Conservation (phyloP, 2,888 invertebrate genomes). For the Hirudinaria manillensis region DNA sequence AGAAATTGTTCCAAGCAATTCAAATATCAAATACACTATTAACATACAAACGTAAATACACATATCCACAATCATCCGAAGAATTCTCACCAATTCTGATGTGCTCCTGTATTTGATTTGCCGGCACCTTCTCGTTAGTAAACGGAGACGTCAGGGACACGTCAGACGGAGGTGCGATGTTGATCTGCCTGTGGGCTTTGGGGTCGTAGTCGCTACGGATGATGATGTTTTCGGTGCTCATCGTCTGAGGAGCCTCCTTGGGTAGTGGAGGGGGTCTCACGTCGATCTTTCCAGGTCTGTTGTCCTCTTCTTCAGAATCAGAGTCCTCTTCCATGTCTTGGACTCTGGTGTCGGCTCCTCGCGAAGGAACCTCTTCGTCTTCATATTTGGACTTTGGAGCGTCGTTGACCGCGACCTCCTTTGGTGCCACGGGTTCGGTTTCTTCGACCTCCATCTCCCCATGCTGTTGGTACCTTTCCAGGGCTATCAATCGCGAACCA, state of each 20-base stretch:
- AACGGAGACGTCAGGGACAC: conserved; percentile 87
- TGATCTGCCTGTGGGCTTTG: conserved; percentile 56
- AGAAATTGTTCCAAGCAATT: not conserved
- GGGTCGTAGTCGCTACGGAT: conserved; percentile 95
- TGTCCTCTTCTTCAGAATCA: conserved; percentile 43
- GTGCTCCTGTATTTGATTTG: conserved; percentile 93
- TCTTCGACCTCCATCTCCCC: conserved; percentile 23
- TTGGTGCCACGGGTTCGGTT: not conserved
- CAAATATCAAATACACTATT: not conserved
- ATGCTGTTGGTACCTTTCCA: conserved; percentile 57
- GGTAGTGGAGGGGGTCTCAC: conserved; percentile 67
- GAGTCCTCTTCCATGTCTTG: conserved; percentile 48
- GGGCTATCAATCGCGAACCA: conserved; percentile 84
- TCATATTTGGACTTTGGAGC: conserved; percentile 31
- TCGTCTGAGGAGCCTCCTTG: conserved; percentile 62
- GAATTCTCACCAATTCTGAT: conserved; percentile 69
- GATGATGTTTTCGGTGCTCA: conserved; percentile 70
- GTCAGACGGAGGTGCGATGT: conserved; percentile 42
- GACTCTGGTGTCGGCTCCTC: conserved; percentile 35
- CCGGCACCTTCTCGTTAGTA: conserved; percentile 93
- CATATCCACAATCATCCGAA: not conserved
- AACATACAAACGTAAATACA: not conserved
- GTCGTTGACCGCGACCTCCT: conserved; percentile 34
- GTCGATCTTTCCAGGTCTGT: conserved; percentile 36
- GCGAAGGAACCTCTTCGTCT: conserved; percentile 15